Conservation (phyloP, 2,888 invertebrate species). For the Clitarchus hookeri region DNA sequence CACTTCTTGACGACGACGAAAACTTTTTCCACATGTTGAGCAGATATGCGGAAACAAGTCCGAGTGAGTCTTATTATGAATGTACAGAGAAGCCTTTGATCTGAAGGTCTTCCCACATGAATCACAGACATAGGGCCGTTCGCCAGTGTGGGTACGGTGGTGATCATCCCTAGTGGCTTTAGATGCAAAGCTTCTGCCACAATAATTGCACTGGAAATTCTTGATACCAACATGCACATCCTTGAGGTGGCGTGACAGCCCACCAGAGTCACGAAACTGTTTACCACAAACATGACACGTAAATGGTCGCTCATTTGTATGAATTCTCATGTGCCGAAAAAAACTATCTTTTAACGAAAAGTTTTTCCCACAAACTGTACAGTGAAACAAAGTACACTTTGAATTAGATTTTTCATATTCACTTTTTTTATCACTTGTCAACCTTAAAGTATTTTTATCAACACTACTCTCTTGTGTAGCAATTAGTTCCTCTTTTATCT, state of each 20-base stretch:
- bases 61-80: slow-evolving; percentile 64
- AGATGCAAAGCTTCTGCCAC: slow-evolving; percentile 58
- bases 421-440: neutral
- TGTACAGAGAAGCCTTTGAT: slow-evolving; percentile 67
- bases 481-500: neutral
- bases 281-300: slow-evolving; percentile 70
- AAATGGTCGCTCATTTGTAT: slow-evolving; percentile 64
- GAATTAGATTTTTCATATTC: neutral
- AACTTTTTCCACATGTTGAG: slow-evolving; percentile 62
- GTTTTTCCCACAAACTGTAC: slow-evolving; percentile 32
- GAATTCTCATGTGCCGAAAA: slow-evolving; percentile 55
- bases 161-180: slow-evolving; percentile 56
- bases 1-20: slow-evolving; percentile 60
- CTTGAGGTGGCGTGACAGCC: slow-evolving; percentile 59
- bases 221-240: slow-evolving; percentile 57
- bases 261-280: slow-evolving; percentile 67
- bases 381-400: neutral
- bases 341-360: slow-evolving; percentile 36
- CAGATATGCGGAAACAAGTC: slow-evolving; percentile 63
- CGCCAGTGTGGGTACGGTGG: slow-evolving; percentile 52
- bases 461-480: neutral
- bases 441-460: neutral
- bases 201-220: slow-evolving; percentile 58
- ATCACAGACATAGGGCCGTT: slow-evolving; percentile 54
- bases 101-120: slow-evolving; percentile 62